phyloP scores from a whole-genome alignment of 1,140 invertebrate species.

The Theocolax elegans region DNA sequence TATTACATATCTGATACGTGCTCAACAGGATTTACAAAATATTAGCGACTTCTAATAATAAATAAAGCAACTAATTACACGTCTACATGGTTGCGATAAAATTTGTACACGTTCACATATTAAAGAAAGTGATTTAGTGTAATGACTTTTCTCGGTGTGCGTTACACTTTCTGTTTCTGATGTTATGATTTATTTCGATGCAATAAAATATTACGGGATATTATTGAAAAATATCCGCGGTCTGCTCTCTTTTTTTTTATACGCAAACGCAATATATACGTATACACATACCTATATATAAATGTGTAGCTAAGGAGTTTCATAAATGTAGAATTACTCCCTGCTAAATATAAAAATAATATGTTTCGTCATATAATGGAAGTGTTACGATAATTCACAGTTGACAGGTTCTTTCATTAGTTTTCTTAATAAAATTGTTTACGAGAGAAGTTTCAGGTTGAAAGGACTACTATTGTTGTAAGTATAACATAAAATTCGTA shows the following conservation, averaged over 20 bases:
- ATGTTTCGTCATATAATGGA: constrained; percentile 2
- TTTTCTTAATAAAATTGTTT: constrained; percentile 35
- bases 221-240: no score
- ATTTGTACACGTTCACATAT: no score
- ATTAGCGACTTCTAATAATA: background rate
- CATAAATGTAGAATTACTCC: background rate
- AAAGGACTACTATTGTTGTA: constrained; percentile 27
- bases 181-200: background rate
- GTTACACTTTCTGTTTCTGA: background rate
- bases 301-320: no score
- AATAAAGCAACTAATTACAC: background rate
- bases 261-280: background rate
- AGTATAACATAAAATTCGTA: constrained; percentile 33
- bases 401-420: constrained; percentile 25
- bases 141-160: background rate
- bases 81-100: no score
- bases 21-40: background rate
- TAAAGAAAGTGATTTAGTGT: background rate
- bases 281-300: no score
- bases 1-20: background rate
- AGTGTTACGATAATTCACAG: constrained; percentile 9
- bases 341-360: constrained; percentile 11
- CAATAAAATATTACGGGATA: background rate
- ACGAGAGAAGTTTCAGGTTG: constrained; percentile 3
- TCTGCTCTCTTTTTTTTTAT: no score